Base-by-base conservation (phyloP, 2,888 invertebrate genomes). In the Pyrgus malvae region DNA sequence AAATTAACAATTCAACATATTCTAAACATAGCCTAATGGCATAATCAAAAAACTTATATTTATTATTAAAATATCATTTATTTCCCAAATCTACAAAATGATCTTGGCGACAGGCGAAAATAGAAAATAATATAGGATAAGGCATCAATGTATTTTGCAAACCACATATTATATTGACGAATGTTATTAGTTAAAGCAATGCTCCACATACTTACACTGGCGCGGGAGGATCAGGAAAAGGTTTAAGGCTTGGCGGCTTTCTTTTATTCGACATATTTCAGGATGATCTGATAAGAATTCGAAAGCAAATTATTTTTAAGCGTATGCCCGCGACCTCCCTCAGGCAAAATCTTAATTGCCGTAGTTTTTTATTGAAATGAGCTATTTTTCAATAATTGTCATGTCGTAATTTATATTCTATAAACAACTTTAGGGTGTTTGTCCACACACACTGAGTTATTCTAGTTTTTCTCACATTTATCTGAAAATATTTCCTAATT, bases 141-240 rank as follows among this genome's bases (percentile, higher is more conserved):
- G n/a, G n/a, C n/a, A n/a, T n/a, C n/a, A n/a, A n/a, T n/a, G n/a
- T n/a, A n/a, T n/a, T n/a, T n/a, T n/a, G n/a, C n/a, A n/a, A n/a
- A n/a, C n/a, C n/a, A n/a, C n/a, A n/a, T n/a, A n/a, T n/a, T n/a
- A n/a, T n/a, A n/a, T n/a, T n/a, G n/a, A n/a, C n/a, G n/a, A n/a
- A n/a, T n/a, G n/a, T n/a, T n/a, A n/a, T n/a, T n/a, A n/a, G 3
- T 27, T 8, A 7, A 0, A 27, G n/a, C 8, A 27, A 12, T 14
- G 14, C 31, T 12, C 7, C 11, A 29, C 14, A 59, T 62, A 79
- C 88, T 76, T 72, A 89, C 89, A 89, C 86, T 59, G 69, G 61
- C 25, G 85, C 83, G 68, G 80, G 81, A 76, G 73, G 59, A 76
- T 76, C 46, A 89, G 79, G 60, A 69, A 78, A 48, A 88, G 81